Percentiles rank a stretch among this genome's conserved stretches.
These are phyloP conservation scores for Volucella bombylans DNA, from an alignment of 2,888 invertebrate genomes.

Conservation along the genomic window DNA sequence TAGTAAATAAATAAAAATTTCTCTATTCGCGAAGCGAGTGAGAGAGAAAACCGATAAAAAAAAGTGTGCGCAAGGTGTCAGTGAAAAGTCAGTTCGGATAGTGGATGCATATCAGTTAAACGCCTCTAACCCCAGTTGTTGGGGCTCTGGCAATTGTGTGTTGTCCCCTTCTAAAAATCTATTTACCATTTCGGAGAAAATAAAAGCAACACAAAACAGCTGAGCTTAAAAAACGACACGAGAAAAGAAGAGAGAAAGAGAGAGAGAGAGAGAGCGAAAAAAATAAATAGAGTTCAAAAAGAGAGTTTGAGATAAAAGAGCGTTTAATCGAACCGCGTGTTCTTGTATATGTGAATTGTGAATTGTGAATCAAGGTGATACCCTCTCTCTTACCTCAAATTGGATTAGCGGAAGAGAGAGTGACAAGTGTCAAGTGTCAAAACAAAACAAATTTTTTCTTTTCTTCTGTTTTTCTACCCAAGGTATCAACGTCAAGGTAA, in stretches of 20 bases:
- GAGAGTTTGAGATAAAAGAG: constrained; percentile 14
- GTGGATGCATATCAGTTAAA: not conserved
- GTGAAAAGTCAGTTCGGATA: constrained; percentile 14
- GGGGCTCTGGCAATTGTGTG: constrained; percentile 6
- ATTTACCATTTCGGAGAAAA: constrained; percentile 60
- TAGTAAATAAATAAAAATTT: constrained; percentile 74
- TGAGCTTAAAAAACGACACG: constrained; percentile 41
- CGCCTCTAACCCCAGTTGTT: constrained; percentile 13
- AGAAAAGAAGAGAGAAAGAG: constrained; percentile 3
- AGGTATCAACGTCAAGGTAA: not conserved
- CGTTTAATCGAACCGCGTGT: constrained; percentile 12
- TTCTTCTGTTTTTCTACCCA: not conserved
- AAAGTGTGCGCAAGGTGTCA: constrained; percentile 68
- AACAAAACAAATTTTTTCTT: not conserved
- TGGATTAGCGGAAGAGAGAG: constrained; percentile 74
- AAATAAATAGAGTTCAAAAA: constrained; percentile 7
- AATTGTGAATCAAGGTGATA: constrained; percentile 23
- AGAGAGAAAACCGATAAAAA: constrained; percentile 54
- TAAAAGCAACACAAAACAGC: constrained; percentile 73
- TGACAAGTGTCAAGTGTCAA: constrained; percentile 55
- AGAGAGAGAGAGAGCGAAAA: constrained; percentile 3
- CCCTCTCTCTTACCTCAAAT: constrained; percentile 73
- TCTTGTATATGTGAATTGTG: constrained; percentile 19
- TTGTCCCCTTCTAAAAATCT: constrained; percentile 71
- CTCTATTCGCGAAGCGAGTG: constrained; percentile 65